Evolutionary conservation across 2,888 invertebrate species (phyloP).

Genomic region (Euplagia quadripunctaria): DNA sequence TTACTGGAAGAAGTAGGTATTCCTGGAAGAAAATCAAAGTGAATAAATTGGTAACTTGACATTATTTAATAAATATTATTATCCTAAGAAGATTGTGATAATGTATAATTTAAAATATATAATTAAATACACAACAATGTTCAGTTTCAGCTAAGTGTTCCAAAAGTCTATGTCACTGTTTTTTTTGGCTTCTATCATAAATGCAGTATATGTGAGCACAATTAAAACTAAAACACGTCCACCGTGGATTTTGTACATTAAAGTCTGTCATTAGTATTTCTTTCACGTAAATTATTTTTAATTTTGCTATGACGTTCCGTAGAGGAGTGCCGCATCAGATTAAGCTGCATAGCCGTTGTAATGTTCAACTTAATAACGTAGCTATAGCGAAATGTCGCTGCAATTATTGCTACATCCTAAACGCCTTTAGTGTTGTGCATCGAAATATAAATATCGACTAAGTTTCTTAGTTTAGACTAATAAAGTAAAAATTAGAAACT

Average conservation of each 20-base stretch:
- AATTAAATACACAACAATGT: too few relatives aligned
- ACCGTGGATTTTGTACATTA: not conserved
- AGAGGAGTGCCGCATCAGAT: slow-evolving; percentile 39
- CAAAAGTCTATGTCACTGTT: too few relatives aligned
- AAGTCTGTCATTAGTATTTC: slow-evolving; percentile 8
- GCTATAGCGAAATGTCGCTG: slow-evolving; percentile 66
- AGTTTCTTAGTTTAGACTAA: not conserved
- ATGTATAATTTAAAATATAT: too few relatives aligned
- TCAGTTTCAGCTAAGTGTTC: too few relatives aligned
- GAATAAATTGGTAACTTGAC: too few relatives aligned
- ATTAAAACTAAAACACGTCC: too few relatives aligned
- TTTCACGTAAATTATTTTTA: slow-evolving; percentile 8
- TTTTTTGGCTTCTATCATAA: too few relatives aligned
- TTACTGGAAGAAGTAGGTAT: too few relatives aligned
- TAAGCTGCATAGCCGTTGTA: slow-evolving; percentile 59
- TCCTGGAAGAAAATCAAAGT: too few relatives aligned
- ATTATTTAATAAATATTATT: too few relatives aligned
- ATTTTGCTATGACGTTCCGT: slow-evolving; percentile 6
- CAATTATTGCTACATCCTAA: slow-evolving; percentile 75
- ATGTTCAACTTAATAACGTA: slow-evolving; percentile 72
- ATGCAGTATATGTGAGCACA: too few relatives aligned
- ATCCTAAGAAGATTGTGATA: too few relatives aligned
- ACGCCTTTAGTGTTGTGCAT: slow-evolving; percentile 56
- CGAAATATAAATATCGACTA: slow-evolving; percentile 38
- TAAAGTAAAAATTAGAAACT: not conserved